Base-by-base conservation (phyloP, 2,113 vertebrate genomes). In the Maccullochella peelii region DNA sequence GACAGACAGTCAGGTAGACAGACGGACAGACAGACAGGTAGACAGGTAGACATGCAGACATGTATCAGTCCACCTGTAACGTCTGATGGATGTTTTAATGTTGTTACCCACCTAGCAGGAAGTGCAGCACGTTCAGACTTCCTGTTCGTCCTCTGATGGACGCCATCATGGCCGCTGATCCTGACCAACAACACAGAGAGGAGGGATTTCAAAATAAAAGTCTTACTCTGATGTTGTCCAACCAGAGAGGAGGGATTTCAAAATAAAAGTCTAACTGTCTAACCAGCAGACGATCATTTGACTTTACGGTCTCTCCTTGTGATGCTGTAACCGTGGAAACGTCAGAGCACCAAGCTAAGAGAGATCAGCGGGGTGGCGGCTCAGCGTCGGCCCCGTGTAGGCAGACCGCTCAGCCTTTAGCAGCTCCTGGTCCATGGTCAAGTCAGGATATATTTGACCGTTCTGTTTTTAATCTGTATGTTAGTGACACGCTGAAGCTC, bases 21-120 rank as follows among this genome's bases (percentile, higher is more conserved):
- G 33, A 33, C 30, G 4, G 30, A 33, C 30, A 79, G 42, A 70
- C 30, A 82, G 15, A 36, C 25, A 80, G 66, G n/a, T 3, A 50
- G 52, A 15, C 30, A 58, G 72, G 6, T 4, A 66, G 44, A 55
- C 20, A 83, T 42, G 25, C 10, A 83, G 42, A 7, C 23, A 79
- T 40, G 63, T 12, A 7, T 38, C 6, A n/a, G 27, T 50, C 25
- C 5, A 66, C 44, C 21, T 61, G 36, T 27, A 23, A 47, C n/a
- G 18, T 65, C 21, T n/a, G 30, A 69, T 0, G 76, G 8, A 11
- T 61, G 61, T n/a, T 55, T 70, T 30, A 20, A 12, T 25, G 8
- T 63, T 42, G 18, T 50, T 27, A 85, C 91, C 62, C 68, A 93
- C 91, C 88, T 5, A 91, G 58, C 42, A 91, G 78, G 76, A 93